phyloP scores from a whole-genome alignment of 2,113 vertebrate genomes.

The Dicerorhinus sumatrensis region DNA sequence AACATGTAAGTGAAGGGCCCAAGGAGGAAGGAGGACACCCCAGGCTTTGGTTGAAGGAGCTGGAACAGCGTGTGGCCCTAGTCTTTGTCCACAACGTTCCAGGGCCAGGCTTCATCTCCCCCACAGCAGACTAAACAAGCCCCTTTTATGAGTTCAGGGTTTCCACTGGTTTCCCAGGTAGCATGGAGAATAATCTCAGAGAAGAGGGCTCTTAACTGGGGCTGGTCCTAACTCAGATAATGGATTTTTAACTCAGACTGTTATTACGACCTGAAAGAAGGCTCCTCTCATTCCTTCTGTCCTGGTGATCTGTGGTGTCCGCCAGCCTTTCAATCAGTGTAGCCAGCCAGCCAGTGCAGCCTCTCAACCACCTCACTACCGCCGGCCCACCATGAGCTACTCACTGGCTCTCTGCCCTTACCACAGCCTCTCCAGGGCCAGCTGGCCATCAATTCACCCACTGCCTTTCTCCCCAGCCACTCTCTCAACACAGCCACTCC shows the following conservation, averaged over 20 bases:
- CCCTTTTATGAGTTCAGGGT: neutral
- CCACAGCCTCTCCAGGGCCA: neutral
- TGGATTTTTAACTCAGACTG: neutral
- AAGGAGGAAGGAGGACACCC: accelerated
- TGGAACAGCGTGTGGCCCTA: too few species aligned
- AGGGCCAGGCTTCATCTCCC: neutral
- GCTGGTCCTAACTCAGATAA: neutral
- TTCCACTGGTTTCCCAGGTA: neutral
- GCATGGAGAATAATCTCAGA: neutral
- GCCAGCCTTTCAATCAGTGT: neutral
- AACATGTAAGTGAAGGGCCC: slow-evolving; percentile 90
- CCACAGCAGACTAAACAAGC: neutral
- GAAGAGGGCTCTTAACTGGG: neutral
- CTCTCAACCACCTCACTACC: accelerated
- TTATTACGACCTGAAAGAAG: neutral
- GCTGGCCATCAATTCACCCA: neutral
- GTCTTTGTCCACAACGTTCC: neutral
- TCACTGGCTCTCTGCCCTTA: neutral
- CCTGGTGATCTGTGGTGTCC: neutral
- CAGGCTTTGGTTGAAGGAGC: neutral
- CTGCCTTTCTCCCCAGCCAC: neutral
- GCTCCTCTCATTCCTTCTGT: neutral
- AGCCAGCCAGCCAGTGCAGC: neutral
- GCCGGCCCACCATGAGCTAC: neutral
- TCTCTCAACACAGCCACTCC: neutral